Conservation (phyloP, 1,140 invertebrate genomes). For the Acromyrmex charruanus region DNA sequence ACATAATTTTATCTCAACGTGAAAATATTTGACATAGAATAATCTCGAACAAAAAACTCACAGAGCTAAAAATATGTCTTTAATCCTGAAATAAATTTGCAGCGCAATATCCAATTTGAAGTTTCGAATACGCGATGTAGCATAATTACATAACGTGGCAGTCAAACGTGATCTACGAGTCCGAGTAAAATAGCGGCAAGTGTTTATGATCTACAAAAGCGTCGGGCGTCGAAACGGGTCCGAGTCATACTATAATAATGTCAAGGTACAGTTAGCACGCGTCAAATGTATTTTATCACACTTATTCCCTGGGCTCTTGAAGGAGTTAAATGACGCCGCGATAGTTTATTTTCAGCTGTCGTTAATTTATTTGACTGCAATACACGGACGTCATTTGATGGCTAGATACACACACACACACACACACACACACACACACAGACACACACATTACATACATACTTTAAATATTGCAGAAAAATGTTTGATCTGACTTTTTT, state of each 20-base stretch:
- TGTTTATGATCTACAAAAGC: slow-evolving; percentile 30
- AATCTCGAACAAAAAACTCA: background rate
- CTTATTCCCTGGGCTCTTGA: slow-evolving; percentile 39
- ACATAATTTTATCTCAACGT: background rate
- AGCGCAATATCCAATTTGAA: background rate
- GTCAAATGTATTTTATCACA: slow-evolving; percentile 53
- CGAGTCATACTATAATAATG: slow-evolving; percentile 64
- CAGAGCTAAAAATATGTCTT: background rate
- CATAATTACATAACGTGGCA: background rate
- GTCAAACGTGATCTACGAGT: slow-evolving; percentile 1
- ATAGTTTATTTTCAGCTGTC: slow-evolving; percentile 26
- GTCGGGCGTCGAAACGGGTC: slow-evolving; percentile 31
- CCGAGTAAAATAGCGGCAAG: background rate
- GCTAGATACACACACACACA: background rate
- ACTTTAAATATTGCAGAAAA: background rate
- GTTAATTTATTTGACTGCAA: background rate
- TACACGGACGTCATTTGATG: background rate
- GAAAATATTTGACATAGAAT: background rate
- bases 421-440: background rate
- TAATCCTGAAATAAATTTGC: background rate
- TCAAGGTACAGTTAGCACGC: slow-evolving; percentile 72
- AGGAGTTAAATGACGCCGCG: background rate
- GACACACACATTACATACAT: background rate
- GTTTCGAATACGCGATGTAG: background rate
- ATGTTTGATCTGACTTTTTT: background rate